Evolutionary conservation across 2,888 invertebrate genomes (phyloP), one percentile per base, ranked within the genome.

Genomic region (Eristalis arbustorum): DNA sequence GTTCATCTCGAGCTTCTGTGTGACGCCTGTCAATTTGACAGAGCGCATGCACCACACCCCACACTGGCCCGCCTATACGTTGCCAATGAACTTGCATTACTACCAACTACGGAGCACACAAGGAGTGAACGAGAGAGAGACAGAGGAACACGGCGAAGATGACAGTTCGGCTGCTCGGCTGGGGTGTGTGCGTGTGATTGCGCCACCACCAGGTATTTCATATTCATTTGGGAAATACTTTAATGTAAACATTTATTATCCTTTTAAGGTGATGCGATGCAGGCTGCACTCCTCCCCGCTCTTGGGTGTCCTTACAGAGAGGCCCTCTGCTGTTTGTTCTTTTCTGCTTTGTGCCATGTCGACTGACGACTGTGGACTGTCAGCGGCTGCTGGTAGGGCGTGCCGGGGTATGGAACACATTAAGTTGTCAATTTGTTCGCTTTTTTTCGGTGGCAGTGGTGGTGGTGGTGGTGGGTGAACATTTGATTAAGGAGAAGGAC

Each of bases 241-340:
- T 87, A 87, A 87, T 83, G 87, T 74, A 87, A 87, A 87, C 87
- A 87, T 87, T 87, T 87, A 87, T 87, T 83, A 87, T 87, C 75
- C 83, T 87, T 87, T 87, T 87, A 83, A 87, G 78, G 83, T 74
- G 83, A 83, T 83, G 78, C 64, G 69, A 87, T 87, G 73, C 62
- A 40, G 28, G 56, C 14, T 73, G 68, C 37, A 63, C 63, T 40
- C 57, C 13, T 40, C 57, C 13, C n/a, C 28, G 18, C 37, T 23
- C 18, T 49, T 57, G 66, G 62, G 34, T 40, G 14, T 62, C 22
- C 67, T 63, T 68, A 49, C 49, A 49, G 18, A 49, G 59, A 23
- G 59, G 59, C 69, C 59, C 68, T 57, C 49, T 31, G 75, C 31
- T 68, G 71, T 82, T 76, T 79, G 84, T 84, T 71, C 84, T 76